A percentile compares a stretch with the other conserved stretches of the same genome.
These are phyloP conservation scores for Tapera naevia DNA, from an alignment of 2,797 vertebrate species.

Conservation along the genomic window DNA sequence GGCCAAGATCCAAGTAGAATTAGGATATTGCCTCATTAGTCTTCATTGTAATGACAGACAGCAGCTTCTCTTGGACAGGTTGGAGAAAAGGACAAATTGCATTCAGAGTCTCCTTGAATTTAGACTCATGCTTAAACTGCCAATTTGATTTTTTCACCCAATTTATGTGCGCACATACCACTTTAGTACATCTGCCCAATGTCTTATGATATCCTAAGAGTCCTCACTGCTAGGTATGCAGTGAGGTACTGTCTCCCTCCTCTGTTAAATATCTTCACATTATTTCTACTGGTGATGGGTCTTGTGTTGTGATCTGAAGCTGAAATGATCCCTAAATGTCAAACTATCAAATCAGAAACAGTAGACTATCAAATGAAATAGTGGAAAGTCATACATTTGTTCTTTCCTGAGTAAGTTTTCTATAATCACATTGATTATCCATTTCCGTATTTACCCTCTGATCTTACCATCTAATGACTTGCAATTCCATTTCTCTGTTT, in stretches of 20 bases:
- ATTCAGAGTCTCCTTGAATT: not conserved
- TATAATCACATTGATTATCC: not conserved
- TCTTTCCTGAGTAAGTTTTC: not conserved
- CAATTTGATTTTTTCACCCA: not conserved
- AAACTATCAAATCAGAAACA: not conserved
- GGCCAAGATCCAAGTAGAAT: not conserved
- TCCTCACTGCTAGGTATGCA: not conserved
- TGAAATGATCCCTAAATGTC: not conserved
- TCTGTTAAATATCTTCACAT: not conserved
- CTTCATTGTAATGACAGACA: not conserved
- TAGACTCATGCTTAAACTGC: not conserved
- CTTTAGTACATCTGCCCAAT: not conserved
- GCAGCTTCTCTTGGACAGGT: not conserved
- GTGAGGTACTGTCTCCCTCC: not conserved
- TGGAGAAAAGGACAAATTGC: not conserved
- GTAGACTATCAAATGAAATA: not conserved
- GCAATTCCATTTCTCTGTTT: conserved; percentile 54
- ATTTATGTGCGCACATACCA: not conserved
- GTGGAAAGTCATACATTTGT: not conserved
- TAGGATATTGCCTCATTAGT: not conserved
- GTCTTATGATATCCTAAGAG: not conserved
- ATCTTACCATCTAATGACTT: not conserved
- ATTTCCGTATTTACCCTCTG: not conserved
- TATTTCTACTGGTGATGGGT: not conserved
- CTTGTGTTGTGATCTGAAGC: not conserved